These are phyloP conservation scores for Mallotus villosus DNA, from an alignment of 2,797 vertebrate genomes.

Conservation along the genomic window DNA sequence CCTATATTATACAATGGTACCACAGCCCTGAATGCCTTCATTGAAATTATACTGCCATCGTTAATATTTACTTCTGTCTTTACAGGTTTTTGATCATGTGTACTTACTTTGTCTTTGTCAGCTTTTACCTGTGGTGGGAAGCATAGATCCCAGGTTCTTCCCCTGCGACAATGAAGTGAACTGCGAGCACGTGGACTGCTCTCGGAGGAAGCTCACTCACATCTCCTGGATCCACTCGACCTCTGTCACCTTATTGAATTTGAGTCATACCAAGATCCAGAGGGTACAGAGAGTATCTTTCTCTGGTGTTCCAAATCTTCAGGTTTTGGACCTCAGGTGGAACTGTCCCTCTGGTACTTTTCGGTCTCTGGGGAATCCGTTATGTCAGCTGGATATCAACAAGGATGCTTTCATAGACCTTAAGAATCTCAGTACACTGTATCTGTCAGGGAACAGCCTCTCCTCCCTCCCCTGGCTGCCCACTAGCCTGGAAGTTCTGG, in stretches of 20 bases:
- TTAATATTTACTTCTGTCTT: conserved; percentile 18
- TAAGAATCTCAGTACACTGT: conserved; percentile 62
- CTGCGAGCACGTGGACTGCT: conserved; percentile 70
- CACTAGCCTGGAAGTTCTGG: conserved; percentile 63
- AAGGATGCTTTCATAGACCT: conserved; percentile 67
- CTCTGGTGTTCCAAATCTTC: conserved; percentile 66
- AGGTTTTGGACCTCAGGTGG: conserved; percentile 68
- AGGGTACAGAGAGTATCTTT: conserved; percentile 61
- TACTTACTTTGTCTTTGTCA: conserved; percentile 52
- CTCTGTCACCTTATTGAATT: conserved; percentile 64
- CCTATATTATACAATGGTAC: too few species aligned
- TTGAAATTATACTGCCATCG: too few species aligned
- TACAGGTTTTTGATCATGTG: conserved; percentile 58
- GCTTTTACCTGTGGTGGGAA: conserved; percentile 49
- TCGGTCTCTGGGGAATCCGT: conserved; percentile 45
- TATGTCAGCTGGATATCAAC: conserved; percentile 74
- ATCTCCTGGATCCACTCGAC: conserved; percentile 67
- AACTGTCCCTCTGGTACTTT: conserved; percentile 73
- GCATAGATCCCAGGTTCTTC: conserved; percentile 72
- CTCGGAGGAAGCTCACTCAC: conserved; percentile 55
- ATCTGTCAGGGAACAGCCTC: conserved; percentile 80
- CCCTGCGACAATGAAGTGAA: conserved; percentile 76
- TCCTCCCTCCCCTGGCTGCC: conserved; percentile 76
- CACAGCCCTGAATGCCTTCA: too few species aligned
- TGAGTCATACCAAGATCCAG: conserved; percentile 71